Conservation (phyloP, 2,888 invertebrate species). For the Ferdinandea cuprea region DNA sequence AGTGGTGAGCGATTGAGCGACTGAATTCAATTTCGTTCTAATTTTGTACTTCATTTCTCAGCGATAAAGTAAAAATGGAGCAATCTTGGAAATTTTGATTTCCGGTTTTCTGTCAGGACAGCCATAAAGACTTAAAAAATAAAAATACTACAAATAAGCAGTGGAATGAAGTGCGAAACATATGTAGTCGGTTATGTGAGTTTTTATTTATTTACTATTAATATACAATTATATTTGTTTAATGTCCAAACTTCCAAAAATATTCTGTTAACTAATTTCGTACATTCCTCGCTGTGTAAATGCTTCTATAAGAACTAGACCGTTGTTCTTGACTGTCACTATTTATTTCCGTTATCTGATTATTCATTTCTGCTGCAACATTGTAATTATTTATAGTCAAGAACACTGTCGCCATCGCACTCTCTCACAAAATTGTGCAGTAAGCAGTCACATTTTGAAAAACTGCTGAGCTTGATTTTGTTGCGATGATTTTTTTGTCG, state of each 20-base stretch:
- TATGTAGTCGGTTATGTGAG: too few relatives aligned
- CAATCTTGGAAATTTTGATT: too few relatives aligned
- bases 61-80: too few relatives aligned
- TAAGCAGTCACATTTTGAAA: conserved; percentile 11
- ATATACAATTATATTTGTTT: background rate
- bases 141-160: too few relatives aligned
- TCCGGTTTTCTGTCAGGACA: too few relatives aligned
- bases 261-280: conserved; percentile 8
- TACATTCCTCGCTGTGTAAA: background rate
- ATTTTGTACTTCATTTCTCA: too few relatives aligned
- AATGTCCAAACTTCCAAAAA: conserved; percentile 11
- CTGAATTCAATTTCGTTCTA: too few relatives aligned
- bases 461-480: conserved; percentile 9
- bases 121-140: too few relatives aligned
- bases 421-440: conserved; percentile 23
- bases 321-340: conserved; percentile 10
- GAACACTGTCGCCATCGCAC: conserved; percentile 31
- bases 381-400: conserved; percentile 34
- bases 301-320: conserved; percentile 15
- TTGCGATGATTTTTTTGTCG: too few relatives aligned
- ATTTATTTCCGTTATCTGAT: conserved; percentile 11
- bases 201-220: conserved; percentile 30
- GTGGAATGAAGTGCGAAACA: too few relatives aligned
- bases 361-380: conserved; percentile 22
- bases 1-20: too few relatives aligned